Evolutionary conservation across 1,140 invertebrate genomes (phyloP).

Genomic region (roundworm (Caenorhabditis elegans)): DNA sequence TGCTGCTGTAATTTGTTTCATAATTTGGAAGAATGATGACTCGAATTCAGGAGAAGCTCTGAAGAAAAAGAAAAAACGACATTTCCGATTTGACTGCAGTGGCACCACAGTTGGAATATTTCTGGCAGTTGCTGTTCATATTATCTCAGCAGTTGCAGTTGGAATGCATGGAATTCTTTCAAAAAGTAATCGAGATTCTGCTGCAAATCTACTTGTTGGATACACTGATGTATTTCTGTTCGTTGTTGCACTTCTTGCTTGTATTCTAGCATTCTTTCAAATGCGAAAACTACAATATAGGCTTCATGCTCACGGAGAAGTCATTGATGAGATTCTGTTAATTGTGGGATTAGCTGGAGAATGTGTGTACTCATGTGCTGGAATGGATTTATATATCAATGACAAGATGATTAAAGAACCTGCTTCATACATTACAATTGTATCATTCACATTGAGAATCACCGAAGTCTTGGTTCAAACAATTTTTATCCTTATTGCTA

Average conservation of each 20-base stretch:
- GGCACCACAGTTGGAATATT: background rate
- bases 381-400: slow-evolving; percentile 24
- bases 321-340: slow-evolving; percentile 64
- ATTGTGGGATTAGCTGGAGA: slow-evolving; percentile 62
- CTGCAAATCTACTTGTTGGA: background rate
- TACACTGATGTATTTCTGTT: background rate
- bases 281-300: slow-evolving; percentile 35
- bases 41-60: slow-evolving; percentile 35
- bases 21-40: slow-evolving; percentile 61
- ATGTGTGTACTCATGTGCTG: slow-evolving; percentile 51
- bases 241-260: background rate
- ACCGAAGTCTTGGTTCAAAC: slow-evolving; percentile 61
- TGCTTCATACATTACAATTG: slow-evolving; percentile 42
- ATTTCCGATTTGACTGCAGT: slow-evolving; percentile 60
- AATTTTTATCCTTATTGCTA: slow-evolving; percentile 59
- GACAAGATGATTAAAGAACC: background rate
- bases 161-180: background rate
- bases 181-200: background rate
- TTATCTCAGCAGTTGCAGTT: background rate
- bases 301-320: slow-evolving; percentile 49
- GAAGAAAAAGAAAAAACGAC: slow-evolving; percentile 58
- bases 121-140: too few relatives aligned
- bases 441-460: slow-evolving; percentile 47
- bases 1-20: slow-evolving; percentile 63
- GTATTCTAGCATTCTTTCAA: background rate